Conservation (phyloP, 2,113 vertebrate species). For the Atrichornis clamosus region DNA sequence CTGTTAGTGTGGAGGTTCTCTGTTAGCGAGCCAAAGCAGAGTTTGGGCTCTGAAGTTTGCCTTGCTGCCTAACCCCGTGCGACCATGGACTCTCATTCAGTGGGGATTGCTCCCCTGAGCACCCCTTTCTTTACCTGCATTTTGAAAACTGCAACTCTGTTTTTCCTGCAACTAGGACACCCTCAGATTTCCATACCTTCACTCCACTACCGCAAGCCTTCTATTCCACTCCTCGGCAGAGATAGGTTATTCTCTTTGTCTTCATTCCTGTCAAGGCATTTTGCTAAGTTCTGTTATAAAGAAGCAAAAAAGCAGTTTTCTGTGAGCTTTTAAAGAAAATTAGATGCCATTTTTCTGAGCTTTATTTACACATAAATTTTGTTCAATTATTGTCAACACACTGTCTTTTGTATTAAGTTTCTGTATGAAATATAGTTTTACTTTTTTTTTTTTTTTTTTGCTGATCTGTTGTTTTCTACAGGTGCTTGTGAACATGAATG, state of each 20-base stretch:
- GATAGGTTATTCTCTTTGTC: too few species aligned
- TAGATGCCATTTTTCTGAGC: background rate
- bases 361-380: background rate
- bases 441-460: background rate
- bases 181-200: background rate
- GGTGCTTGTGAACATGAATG: background rate
- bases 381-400: background rate
- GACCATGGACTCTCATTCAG: rapidly evolving
- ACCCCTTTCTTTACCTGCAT: too few species aligned
- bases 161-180: background rate
- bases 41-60: background rate
- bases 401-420: background rate
- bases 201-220: background rate
- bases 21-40: background rate
- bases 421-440: rapidly evolving
- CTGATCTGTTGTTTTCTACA: rapidly evolving
- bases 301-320: background rate
- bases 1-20: too few species aligned
- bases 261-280: background rate
- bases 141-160: background rate
- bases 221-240: background rate
- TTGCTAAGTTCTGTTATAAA: background rate
- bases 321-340: background rate
- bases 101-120: background rate
- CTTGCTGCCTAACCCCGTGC: background rate